Evolutionary conservation across 1,140 invertebrate species (phyloP).

Genomic region (Drosophila pruinosa): DNA sequence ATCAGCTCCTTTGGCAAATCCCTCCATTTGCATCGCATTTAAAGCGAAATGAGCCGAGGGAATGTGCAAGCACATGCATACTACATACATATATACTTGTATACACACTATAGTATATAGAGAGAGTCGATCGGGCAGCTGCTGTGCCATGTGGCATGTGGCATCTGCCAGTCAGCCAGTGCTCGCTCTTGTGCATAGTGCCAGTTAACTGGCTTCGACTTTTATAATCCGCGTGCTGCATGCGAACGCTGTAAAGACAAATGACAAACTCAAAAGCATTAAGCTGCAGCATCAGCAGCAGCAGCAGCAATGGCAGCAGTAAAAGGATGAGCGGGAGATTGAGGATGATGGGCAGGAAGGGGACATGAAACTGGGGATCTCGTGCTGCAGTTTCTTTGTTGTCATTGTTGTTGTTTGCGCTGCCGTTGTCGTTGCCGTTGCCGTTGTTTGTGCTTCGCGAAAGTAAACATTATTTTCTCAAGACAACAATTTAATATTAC

Average conservation of each 20-base stretch:
- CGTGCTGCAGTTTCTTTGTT: constrained; percentile 28
- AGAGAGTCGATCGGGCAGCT: constrained; percentile 40
- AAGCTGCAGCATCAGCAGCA: constrained; percentile 57
- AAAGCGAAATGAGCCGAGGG: constrained; percentile 10
- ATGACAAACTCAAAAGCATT: constrained; percentile 79
- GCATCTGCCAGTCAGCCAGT: constrained; percentile 25
- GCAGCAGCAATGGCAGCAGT: too few species aligned
- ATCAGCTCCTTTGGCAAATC: constrained; percentile 17
- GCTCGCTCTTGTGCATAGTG: background rate
- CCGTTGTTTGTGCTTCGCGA: constrained; percentile 53
- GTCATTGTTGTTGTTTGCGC: constrained; percentile 28
- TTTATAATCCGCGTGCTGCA: constrained; percentile 70
- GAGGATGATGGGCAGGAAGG: background rate
- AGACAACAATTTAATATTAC: constrained; percentile 80
- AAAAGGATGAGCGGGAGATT: background rate
- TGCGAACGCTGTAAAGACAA: constrained; percentile 72
- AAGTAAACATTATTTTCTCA: constrained; percentile 75
- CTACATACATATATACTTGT: background rate
- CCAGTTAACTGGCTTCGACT: constrained; percentile 72
- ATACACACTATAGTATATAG: constrained; percentile 15
- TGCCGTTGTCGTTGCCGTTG: constrained; percentile 23
- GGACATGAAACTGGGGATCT: background rate
- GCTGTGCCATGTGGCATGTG: constrained; percentile 21
- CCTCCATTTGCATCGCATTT: constrained; percentile 53
- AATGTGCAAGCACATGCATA: background rate